These are phyloP conservation scores for Amblyjoppa proteus DNA, from an alignment of 2,888 invertebrate species.

Conservation along the genomic window DNA sequence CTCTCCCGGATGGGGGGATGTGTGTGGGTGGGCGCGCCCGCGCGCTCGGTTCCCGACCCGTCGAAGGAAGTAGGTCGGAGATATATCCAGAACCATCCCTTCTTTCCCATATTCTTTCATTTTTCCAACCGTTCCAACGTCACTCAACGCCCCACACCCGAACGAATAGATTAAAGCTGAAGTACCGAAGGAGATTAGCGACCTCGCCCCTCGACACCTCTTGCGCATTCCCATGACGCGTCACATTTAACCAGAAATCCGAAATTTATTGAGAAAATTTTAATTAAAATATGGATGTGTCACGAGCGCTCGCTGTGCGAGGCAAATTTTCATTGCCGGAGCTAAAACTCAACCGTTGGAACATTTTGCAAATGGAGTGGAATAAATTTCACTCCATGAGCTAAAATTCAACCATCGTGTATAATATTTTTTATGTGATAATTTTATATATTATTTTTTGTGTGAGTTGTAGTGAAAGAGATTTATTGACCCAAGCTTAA, in stretches of 20 bases:
- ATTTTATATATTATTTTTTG: too few relatives aligned
- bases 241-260: not conserved
- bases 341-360: not conserved
- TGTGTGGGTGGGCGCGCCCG: constrained; percentile 27
- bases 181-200: constrained; percentile 12
- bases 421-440: too few relatives aligned
- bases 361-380: too few relatives aligned
- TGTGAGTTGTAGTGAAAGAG: too few relatives aligned
- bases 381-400: too few relatives aligned
- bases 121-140: constrained; percentile 27
- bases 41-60: constrained; percentile 50
- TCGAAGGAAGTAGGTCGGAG: constrained; percentile 49
- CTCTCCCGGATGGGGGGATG: constrained; percentile 1
- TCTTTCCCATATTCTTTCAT: constrained; percentile 48
- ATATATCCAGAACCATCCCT: constrained; percentile 57
- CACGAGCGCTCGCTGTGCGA: too few relatives aligned
- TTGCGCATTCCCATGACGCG: not conserved
- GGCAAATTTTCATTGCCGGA: not conserved
- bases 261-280: constrained; percentile 3
- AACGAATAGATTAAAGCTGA: constrained; percentile 40
- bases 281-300: too few relatives aligned
- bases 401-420: too few relatives aligned
- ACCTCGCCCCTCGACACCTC: constrained; percentile 34
- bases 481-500: too few relatives aligned
- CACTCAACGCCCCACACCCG: constrained; percentile 28